Conservation (phyloP, 2,888 invertebrate species). For the Spisula subtruncata region DNA sequence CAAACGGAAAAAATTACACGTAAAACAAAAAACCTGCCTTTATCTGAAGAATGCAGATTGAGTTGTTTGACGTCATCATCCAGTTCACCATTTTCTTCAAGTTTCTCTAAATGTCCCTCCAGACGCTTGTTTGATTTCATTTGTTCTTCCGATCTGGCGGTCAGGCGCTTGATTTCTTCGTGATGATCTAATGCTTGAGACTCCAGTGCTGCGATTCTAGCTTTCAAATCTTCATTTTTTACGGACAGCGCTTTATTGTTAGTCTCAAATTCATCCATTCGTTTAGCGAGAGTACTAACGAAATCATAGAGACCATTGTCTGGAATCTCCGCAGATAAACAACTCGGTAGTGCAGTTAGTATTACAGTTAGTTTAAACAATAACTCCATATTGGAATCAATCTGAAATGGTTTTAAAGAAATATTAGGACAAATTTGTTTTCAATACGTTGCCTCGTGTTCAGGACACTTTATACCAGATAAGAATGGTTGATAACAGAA, state of each 20-base stretch:
- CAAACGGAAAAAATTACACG: too few relatives aligned
- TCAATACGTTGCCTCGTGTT: background rate
- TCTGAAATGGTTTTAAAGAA: background rate
- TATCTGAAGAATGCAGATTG: background rate
- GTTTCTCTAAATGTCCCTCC: background rate
- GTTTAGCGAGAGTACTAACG: background rate
- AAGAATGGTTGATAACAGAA: too few relatives aligned
- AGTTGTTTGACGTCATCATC: background rate
- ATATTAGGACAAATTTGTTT: background rate
- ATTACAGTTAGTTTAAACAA: background rate
- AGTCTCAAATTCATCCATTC: background rate
- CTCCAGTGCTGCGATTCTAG: background rate
- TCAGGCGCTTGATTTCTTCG: background rate
- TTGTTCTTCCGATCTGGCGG: background rate
- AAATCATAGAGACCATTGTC: background rate
- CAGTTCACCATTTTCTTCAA: background rate
- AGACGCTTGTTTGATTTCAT: background rate
- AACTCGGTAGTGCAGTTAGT: background rate
- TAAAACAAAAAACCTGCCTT: too few relatives aligned
- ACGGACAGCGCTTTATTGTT: background rate
- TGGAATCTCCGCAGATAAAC: background rate
- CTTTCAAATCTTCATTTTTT: slow-evolving; percentile 19
- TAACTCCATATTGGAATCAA: background rate
- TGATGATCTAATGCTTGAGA: background rate
- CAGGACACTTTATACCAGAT: too few relatives aligned